Base-by-base conservation (phyloP, 1,140 invertebrate genomes). In the Brachionus angularis region DNA sequence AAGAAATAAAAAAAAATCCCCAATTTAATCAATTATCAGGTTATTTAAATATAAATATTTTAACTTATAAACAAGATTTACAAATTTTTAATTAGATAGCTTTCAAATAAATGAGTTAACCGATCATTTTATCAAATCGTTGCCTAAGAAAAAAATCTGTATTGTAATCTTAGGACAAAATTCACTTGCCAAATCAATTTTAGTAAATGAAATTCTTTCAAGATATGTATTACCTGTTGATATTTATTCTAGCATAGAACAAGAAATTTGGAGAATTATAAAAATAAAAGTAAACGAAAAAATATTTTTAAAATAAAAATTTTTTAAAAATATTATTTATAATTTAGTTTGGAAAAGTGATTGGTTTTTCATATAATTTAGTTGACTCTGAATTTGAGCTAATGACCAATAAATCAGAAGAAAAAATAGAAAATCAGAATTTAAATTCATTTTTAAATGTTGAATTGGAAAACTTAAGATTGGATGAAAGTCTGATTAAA, bases 151-250 rank as follows among this genome's bases (percentile, higher is more conserved):
- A 25, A 72, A 44, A 44, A 53, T 72, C 10, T 42, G 27, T 50
- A 75, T 81, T 29, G 83, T 91, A 7, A 79, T 90, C 42, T 83
- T 89, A 74, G 89, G 89, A 5, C 87, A 87, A 75, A 86, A 85
- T 69, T 85, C 83, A 27, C 85, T 85, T 73, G 86, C 87, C 0
- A 87, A 88, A 76, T 88, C 87, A 3, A 79, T 86, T 10, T 78
- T 91, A 39, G 84, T 89, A 2, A 90, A 91, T 78, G 85, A 86
- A 74, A 79, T 91, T 27, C 83, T 91, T 49, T 86, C 85, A 1
- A 79, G 84, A 72, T 79, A 84, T 36, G 79, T 89, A 53, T 78
- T 91, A 18, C 89, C 89, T 0, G 67, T 83, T 8, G 75, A 77
- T 39, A 83, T 84, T 36, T 80, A 78, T 12, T 31, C 50, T 5